These are phyloP conservation scores for Columba guinea DNA, from an alignment of 2,797 vertebrate genomes.

Conservation along the genomic window DNA sequence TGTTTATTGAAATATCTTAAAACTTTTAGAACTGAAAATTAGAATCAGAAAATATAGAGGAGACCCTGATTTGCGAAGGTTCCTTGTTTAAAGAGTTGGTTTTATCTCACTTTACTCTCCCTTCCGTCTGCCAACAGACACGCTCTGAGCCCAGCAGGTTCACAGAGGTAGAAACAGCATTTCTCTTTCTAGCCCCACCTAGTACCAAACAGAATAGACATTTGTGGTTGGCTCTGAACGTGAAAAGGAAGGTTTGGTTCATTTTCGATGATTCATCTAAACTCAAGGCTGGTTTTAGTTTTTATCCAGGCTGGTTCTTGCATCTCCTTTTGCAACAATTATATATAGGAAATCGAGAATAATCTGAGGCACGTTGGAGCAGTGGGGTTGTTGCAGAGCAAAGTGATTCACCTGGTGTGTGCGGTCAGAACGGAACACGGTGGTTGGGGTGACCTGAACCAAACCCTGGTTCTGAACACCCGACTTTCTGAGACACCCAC, in stretches of 20 bases:
- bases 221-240: neutral
- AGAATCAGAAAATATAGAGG: too few relatives aligned
- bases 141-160: neutral
- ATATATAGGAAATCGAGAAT: neutral
- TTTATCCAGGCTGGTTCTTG: constrained; percentile 1
- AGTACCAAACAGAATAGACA: neutral
- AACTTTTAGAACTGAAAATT: neutral
- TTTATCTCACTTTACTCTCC: neutral
- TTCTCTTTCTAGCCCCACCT: neutral
- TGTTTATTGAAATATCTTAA: neutral
- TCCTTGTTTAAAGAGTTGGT: neutral
- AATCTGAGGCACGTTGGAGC: neutral
- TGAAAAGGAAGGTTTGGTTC: neutral
- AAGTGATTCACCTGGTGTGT: accelerated
- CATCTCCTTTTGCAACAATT: neutral
- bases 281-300: constrained; percentile 12
- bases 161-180: neutral
- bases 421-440: accelerated
- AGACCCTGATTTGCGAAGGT: too few relatives aligned
- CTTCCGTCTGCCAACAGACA: neutral
- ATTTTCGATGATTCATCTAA: neutral
- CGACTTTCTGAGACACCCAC: neutral
- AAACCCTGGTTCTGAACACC: neutral
- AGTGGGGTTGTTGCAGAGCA: neutral
- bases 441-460: neutral